Conservation (phyloP, 1,140 invertebrate genomes). For the Formica exsecta region DNA sequence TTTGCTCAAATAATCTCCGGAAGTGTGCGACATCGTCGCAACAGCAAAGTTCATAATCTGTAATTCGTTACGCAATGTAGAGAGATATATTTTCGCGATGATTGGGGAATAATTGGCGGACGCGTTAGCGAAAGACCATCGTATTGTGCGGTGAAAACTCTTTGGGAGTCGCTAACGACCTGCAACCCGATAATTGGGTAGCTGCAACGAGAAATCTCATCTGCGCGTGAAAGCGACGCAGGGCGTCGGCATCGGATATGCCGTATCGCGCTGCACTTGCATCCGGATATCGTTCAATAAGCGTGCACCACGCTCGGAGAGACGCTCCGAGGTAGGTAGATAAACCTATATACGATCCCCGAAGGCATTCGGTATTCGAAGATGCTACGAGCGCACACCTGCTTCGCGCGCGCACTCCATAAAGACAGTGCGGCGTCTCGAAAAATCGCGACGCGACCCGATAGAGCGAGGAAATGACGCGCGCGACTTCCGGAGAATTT, state of each 20-base stretch:
- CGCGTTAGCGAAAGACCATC: not conserved
- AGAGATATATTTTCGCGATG: slow-evolving; percentile 18
- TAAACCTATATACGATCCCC: slow-evolving; percentile 30
- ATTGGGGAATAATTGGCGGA: not conserved
- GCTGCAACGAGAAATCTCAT: slow-evolving; percentile 23
- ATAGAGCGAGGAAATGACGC: not conserved
- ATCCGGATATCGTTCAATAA: slow-evolving; percentile 71
- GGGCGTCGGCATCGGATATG: slow-evolving; percentile 55
- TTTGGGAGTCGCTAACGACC: slow-evolving; percentile 75
- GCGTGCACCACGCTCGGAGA: slow-evolving; percentile 63
- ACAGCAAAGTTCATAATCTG: too few relatives aligned
- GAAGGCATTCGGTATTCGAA: slow-evolving; percentile 39
- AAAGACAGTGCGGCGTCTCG: not conserved
- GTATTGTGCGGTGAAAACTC: slow-evolving; percentile 54
- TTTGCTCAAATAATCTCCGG: slow-evolving; percentile 42
- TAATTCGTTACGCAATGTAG: slow-evolving; percentile 1
- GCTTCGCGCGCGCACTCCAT: not conserved
- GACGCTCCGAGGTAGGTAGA: slow-evolving; percentile 26
- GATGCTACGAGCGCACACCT: slow-evolving; percentile 3
- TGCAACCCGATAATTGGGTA: slow-evolving; percentile 73
- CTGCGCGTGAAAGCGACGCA: slow-evolving; percentile 63
- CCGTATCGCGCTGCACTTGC: slow-evolving; percentile 45
- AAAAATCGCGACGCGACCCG: slow-evolving; percentile 39
- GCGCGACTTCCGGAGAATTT: slow-evolving; percentile 35
- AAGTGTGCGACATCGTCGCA: slow-evolving; percentile 2